These are phyloP conservation scores for Encarsia formosa DNA, from an alignment of 2,888 invertebrate species.

Conservation along the genomic window DNA sequence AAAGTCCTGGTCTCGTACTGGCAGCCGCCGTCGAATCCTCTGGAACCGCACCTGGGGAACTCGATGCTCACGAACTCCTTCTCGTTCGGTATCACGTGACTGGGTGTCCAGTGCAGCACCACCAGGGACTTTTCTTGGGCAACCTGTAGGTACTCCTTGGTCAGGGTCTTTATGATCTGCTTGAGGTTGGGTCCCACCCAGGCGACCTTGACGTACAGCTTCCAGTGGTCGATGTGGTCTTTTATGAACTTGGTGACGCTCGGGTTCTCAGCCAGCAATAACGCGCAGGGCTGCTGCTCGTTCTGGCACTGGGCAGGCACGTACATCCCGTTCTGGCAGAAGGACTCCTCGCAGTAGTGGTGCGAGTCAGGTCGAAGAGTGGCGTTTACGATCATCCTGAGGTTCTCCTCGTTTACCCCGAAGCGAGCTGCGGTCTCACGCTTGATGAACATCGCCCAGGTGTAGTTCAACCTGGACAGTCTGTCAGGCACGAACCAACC, in stretches of 20 bases:
- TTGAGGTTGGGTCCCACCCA: constrained; percentile 65
- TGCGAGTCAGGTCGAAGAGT: constrained; percentile 37
- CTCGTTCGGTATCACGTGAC: constrained; percentile 56
- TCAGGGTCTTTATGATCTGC: constrained; percentile 48
- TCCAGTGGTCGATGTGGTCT: constrained; percentile 59
- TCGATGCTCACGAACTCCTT: constrained; percentile 55
- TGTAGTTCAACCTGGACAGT: constrained; percentile 50
- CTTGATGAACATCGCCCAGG: constrained; percentile 58
- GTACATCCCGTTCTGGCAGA: constrained; percentile 58
- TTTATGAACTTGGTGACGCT: constrained; percentile 57
- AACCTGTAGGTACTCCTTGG: constrained; percentile 36
- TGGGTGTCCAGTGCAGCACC: constrained; percentile 67
- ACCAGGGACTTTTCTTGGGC: constrained; percentile 44
- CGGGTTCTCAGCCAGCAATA: constrained; percentile 54
- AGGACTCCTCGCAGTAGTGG: constrained; percentile 52
- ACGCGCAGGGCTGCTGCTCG: constrained; percentile 36
- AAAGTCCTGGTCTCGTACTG: constrained; percentile 67
- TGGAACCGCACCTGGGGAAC: constrained; percentile 59
- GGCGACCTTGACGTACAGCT: constrained; percentile 62
- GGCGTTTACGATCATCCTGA: constrained; percentile 40
- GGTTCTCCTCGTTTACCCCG: constrained; percentile 47
- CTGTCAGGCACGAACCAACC: constrained; percentile 63
- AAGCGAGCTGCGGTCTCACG: constrained; percentile 53
- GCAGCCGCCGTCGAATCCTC: constrained; percentile 54
- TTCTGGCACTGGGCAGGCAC: constrained; percentile 57